A percentile compares a stretch with the other conserved stretches of the same genome.
Conservation (phyloP, 2,113 vertebrate genomes). For the Phrynocephalus versicolor region DNA sequence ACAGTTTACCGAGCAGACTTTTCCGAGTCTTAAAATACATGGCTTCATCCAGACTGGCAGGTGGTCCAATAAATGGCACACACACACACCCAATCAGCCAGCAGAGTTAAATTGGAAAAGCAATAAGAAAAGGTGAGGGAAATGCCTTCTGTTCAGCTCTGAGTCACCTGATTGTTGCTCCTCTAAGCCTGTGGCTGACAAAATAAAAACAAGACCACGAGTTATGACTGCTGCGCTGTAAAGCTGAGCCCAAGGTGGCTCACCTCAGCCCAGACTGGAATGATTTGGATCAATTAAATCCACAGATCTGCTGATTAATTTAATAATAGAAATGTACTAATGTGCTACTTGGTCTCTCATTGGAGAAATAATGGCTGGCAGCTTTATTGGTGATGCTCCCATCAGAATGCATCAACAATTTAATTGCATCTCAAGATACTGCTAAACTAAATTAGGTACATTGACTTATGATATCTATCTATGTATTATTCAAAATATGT, state of each 20-base stretch:
- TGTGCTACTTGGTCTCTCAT: conserved; percentile 20
- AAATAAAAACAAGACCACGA: conserved; percentile 20
- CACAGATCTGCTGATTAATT: conserved; percentile 42
- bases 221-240: neutral
- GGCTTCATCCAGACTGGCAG: conserved; percentile 27
- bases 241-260: neutral
- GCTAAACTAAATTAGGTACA: fast-evolving
- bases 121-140: neutral
- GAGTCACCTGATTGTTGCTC: conserved; percentile 11
- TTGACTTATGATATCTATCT: fast-evolving
- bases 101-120: neutral
- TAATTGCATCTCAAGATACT: conserved; percentile 27
- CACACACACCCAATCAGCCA: neutral
- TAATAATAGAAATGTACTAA: conserved; percentile 46
- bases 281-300: conserved; percentile 44
- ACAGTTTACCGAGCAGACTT: conserved; percentile 32
- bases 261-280: conserved; percentile 39
- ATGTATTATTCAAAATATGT: neutral
- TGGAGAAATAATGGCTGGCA: conserved; percentile 34
- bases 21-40: conserved; percentile 9
- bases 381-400: neutral
- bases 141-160: neutral
- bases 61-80: conserved; percentile 22
- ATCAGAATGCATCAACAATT: conserved; percentile 25
- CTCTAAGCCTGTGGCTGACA: conserved; percentile 19